A percentile compares a stretch with the other conserved stretches of the same genome.
These are phyloP conservation scores for Drosophila busckii DNA, from an alignment of 1,140 invertebrate genomes.

Conservation along the genomic window DNA sequence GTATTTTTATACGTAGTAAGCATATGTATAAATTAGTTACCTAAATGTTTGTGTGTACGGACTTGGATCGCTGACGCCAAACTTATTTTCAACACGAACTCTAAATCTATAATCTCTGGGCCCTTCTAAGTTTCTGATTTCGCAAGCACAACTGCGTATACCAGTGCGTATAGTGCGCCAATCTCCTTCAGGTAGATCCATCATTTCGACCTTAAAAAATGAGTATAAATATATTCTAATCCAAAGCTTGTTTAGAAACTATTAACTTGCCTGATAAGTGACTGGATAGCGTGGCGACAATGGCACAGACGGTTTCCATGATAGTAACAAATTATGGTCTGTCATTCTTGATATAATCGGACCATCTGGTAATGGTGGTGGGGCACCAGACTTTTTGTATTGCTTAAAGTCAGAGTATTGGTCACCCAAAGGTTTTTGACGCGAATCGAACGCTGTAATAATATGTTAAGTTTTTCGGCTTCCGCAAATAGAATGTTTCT, in stretches of 20 bases:
- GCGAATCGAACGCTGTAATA: conserved; percentile 84
- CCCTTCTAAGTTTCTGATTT: conserved; percentile 90
- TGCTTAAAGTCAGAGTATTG: conserved; percentile 92
- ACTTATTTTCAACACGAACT: conserved; percentile 96
- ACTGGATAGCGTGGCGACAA: conserved; percentile 89
- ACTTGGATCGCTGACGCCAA: conserved; percentile 97
- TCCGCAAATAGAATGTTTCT: conserved; percentile 66
- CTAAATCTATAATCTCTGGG: conserved; percentile 95
- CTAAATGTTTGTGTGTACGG: conserved; percentile 90
- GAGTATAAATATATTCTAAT: not conserved
- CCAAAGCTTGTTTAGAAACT: no score
- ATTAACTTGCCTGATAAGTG: conserved; percentile 86
- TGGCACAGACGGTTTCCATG: conserved; percentile 94
- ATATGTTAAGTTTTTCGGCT: not conserved
- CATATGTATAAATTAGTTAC: conserved; percentile 14
- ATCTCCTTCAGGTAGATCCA: conserved; percentile 91
- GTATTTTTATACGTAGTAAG: not conserved
- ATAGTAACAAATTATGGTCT: conserved; percentile 89
- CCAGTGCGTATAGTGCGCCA: conserved; percentile 91
- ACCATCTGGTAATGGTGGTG: conserved; percentile 90
- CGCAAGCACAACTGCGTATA: conserved; percentile 90
- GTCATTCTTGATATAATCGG: conserved; percentile 94
- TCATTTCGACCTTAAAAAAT: conserved; percentile 89
- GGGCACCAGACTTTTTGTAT: conserved; percentile 88
- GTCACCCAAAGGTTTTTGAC: conserved; percentile 85